These are phyloP conservation scores for Trachelus tabidus DNA, from an alignment of 2,888 invertebrate species.

Conservation along the genomic window DNA sequence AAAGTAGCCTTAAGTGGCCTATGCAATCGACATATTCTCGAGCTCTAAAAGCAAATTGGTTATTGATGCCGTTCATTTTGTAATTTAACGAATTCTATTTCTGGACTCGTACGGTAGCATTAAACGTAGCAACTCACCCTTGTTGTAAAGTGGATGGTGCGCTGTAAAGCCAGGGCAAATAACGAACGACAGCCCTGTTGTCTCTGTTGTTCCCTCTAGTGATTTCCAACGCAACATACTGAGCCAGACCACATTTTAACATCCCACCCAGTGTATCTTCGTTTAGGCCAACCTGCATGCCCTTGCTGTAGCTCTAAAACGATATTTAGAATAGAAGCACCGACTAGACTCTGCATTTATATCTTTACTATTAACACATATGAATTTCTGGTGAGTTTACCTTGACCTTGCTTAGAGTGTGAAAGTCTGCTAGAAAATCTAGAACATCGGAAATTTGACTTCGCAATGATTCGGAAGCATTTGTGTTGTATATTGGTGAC, in stretches of 20 bases:
- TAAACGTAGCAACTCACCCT: conserved; percentile 70
- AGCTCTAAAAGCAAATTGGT: conserved; percentile 71
- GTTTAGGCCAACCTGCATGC: conserved; percentile 80
- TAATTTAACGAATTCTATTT: background rate
- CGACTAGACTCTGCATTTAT: background rate
- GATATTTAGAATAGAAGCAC: conserved; percentile 11
- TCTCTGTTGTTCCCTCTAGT: conserved; percentile 88
- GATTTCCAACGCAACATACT: conserved; percentile 93
- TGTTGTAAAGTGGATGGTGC: conserved; percentile 84
- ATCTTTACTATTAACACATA: background rate
- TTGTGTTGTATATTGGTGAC: conserved; percentile 77
- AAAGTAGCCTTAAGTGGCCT: conserved; percentile 91
- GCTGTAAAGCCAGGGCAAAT: conserved; percentile 91
- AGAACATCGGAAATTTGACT: conserved; percentile 92
- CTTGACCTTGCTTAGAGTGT: conserved; percentile 96
- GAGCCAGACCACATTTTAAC: conserved; percentile 94
- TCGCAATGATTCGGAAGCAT: conserved; percentile 93
- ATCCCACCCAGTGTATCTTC: conserved; percentile 97
- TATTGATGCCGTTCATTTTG: background rate
- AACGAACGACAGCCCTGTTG: conserved; percentile 81
- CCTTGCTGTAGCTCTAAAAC: conserved; percentile 77
- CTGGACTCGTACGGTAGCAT: background rate
- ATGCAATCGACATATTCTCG: conserved; percentile 97
- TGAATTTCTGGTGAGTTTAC: conserved; percentile 65
- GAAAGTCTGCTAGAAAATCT: conserved; percentile 95